These are phyloP conservation scores for Hymenopus coronatus DNA, from an alignment of 2,888 invertebrate species.

Conservation along the genomic window DNA sequence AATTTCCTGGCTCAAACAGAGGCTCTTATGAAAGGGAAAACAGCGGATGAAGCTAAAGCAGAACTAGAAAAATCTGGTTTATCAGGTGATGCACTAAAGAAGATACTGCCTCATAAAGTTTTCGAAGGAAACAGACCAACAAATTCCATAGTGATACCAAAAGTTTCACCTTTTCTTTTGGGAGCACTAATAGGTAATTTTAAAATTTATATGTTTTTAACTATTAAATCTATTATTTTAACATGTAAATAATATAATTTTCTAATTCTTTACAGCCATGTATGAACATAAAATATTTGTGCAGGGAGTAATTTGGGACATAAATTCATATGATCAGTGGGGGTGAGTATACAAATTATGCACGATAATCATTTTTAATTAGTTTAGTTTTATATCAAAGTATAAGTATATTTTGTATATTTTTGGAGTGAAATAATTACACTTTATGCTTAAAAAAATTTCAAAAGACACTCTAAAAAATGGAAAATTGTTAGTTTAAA, in stretches of 20 bases:
- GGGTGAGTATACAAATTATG: slow-evolving; percentile 60
- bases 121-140: slow-evolving; percentile 97
- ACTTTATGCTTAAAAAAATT: too few species aligned
- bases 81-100: slow-evolving; percentile 66
- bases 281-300: slow-evolving; percentile 99
- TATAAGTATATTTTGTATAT: background rate
- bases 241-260: background rate
- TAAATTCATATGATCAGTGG: slow-evolving; percentile 99
- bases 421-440: too few species aligned
- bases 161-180: slow-evolving; percentile 88
- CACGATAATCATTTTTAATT: background rate
- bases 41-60: slow-evolving; percentile 62
- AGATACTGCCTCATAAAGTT: slow-evolving; percentile 91
- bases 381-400: slow-evolving; percentile 4
- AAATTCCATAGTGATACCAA: slow-evolving; percentile 90
- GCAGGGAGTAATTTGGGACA: slow-evolving; percentile 98
- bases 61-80: slow-evolving; percentile 81
- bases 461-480: too few species aligned
- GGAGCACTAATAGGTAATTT: slow-evolving; percentile 85
- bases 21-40: slow-evolving; percentile 87
- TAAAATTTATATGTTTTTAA: background rate
- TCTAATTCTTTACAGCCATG: slow-evolving; percentile 62
- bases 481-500: too few species aligned
- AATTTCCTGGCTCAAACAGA: slow-evolving; percentile 99
- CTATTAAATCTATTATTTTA: background rate